Percentiles rank a stretch among this genome's conserved stretches.
Conservation (phyloP, 1,140 invertebrate species). For the Portunus trituberculatus region DNA sequence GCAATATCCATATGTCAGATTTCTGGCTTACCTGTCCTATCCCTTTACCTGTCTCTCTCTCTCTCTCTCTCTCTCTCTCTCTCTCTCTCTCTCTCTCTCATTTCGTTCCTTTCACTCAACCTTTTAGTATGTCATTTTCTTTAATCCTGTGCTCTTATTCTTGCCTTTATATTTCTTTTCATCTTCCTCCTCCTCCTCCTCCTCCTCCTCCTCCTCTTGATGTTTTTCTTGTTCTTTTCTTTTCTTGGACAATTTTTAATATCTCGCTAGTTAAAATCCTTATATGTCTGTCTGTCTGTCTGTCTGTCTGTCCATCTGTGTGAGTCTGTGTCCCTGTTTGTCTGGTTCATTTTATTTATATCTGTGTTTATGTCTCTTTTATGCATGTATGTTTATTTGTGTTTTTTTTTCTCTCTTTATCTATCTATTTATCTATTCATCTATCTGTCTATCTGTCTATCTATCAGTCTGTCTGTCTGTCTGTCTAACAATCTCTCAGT, state of each 20-base stretch:
- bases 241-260: not conserved
- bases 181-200: not conserved
- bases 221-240: not conserved
- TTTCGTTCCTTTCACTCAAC: not conserved
- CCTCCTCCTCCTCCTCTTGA: not conserved
- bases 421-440: not conserved
- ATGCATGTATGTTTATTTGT: not conserved
- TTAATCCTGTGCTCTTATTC: no score
- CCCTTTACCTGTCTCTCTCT: no score
- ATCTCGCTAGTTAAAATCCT: not conserved
- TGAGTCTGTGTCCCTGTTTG: no score
- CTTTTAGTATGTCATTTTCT: not conserved
- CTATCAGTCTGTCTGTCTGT: no score
- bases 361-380: not conserved
- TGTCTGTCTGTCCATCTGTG: not conserved
- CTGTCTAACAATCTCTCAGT: no score
- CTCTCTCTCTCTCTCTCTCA: no score
- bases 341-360: not conserved
- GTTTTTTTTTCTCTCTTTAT: not conserved
- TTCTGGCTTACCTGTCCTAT: no score
- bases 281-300: not conserved
- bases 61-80: no score
- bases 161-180: no score
- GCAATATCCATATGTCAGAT: no score
- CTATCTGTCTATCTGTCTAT: no score